Evolutionary conservation across 2,113 vertebrate species (phyloP).

Genomic region (Chaetops frenatus): DNA sequence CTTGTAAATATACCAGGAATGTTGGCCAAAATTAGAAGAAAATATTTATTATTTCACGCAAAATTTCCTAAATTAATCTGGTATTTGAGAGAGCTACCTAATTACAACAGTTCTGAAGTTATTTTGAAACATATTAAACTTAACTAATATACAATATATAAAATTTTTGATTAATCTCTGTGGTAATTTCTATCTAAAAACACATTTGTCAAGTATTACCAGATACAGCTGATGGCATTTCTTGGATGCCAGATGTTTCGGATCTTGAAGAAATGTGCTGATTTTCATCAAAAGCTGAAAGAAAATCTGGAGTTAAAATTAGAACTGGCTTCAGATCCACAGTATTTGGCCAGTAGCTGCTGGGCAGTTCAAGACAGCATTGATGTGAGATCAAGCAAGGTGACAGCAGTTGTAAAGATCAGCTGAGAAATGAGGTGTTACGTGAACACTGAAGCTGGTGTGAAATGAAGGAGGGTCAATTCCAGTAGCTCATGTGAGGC

Average conservation of each 20-base stretch:
- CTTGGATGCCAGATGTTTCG: slow-evolving; percentile 23
- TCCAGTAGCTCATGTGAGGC: not conserved
- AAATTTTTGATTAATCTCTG: not conserved
- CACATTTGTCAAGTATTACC: slow-evolving; percentile 33
- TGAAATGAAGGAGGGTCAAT: not conserved
- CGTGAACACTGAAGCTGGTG: not conserved
- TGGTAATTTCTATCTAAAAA: not conserved
- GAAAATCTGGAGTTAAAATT: slow-evolving; percentile 37
- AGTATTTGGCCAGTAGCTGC: not conserved
- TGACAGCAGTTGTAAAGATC: not conserved
- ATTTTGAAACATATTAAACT: not conserved
- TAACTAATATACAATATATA: not conserved
- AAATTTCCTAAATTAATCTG: not conserved
- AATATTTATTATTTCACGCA: not conserved
- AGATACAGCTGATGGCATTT: slow-evolving; percentile 8
- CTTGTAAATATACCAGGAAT: not conserved
- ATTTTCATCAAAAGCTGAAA: slow-evolving; percentile 62
- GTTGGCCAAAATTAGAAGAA: not conserved
- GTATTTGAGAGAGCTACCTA: not conserved
- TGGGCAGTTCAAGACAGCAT: not conserved
- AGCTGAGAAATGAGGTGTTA: not conserved
- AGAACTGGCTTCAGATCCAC: not conserved
- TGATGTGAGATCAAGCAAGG: not conserved
- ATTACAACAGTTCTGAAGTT: not conserved
- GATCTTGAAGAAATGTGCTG: slow-evolving; percentile 44